Evolutionary conservation across 53 echinoderm and acorn worm species (phyloP).

Genomic region (Arbacia lixula): DNA sequence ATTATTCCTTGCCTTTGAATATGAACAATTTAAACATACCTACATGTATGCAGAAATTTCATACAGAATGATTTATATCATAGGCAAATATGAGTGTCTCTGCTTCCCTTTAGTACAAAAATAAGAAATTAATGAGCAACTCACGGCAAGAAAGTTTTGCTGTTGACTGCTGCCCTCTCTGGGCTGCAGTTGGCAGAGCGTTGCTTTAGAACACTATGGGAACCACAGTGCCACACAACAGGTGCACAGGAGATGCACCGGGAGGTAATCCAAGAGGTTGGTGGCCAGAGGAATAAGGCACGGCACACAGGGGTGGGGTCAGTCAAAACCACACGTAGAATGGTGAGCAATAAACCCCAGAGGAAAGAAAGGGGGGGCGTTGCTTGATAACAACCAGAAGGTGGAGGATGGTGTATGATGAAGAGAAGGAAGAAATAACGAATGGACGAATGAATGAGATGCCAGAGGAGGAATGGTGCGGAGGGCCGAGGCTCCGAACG

Average conservation of each 20-base stretch:
- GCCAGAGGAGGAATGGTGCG: no score
- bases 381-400: no score
- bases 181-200: constrained; percentile 10
- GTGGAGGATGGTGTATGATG: no score
- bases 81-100: no score
- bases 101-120: no score
- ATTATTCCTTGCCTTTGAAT: no score
- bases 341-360: background rate
- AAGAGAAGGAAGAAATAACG: no score
- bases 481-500: no score
- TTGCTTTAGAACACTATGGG: constrained; percentile 14
- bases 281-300: background rate
- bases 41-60: no score
- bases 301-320: background rate
- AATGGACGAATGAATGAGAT: no score
- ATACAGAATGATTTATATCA: no score
- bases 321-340: background rate
- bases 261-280: background rate
- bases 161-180: constrained; percentile 9
- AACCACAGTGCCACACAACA: constrained; percentile 2
- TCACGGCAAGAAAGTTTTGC: constrained; percentile 33
- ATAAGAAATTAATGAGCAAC: constrained; percentile 12
- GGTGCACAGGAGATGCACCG: background rate
- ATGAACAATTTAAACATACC: no score
- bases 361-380: background rate